These are phyloP conservation scores for Mastomys coucha DNA, from an alignment of 2,113 vertebrate genomes.

Conservation along the genomic window DNA sequence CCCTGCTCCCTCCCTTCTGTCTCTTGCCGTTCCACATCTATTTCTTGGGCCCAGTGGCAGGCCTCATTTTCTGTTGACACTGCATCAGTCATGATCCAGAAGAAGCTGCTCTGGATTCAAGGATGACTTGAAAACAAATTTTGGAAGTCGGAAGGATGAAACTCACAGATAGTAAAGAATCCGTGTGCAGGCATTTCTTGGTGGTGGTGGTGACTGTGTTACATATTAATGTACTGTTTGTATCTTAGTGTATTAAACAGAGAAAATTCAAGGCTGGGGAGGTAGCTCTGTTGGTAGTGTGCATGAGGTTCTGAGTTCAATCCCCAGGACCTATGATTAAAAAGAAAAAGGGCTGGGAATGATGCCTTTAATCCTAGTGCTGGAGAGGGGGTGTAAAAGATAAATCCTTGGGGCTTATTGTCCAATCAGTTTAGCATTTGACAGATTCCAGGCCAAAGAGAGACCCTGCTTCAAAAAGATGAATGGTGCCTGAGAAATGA, in stretches of 20 bases:
- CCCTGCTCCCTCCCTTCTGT: conserved; percentile 42
- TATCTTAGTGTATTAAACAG: not conserved
- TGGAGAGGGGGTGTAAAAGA: not conserved
- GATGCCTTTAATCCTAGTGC: not conserved
- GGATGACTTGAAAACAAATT: conserved; percentile 78
- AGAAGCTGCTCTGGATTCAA: conserved; percentile 79
- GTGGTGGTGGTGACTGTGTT: not conserved
- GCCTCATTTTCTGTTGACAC: conserved; percentile 63
- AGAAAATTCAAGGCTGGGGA: not conserved
- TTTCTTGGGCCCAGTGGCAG: conserved; percentile 63
- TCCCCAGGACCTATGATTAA: not conserved
- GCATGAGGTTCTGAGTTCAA: not conserved
- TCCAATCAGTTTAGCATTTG: no score
- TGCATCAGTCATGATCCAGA: conserved; percentile 74
- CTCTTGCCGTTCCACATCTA: conserved; percentile 22
- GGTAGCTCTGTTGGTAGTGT: not conserved
- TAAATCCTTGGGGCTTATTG: not conserved
- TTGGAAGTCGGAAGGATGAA: conserved; percentile 77
- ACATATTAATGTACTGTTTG: not conserved
- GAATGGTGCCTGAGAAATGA: not conserved
- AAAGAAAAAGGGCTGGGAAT: not conserved
- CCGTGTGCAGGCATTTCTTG: not conserved
- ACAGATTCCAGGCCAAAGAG: not conserved
- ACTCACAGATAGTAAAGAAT: not conserved
- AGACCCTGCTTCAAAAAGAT: not conserved